Base-by-base conservation (phyloP, 2,888 invertebrate species). In the Anagyrus pseudococci region DNA sequence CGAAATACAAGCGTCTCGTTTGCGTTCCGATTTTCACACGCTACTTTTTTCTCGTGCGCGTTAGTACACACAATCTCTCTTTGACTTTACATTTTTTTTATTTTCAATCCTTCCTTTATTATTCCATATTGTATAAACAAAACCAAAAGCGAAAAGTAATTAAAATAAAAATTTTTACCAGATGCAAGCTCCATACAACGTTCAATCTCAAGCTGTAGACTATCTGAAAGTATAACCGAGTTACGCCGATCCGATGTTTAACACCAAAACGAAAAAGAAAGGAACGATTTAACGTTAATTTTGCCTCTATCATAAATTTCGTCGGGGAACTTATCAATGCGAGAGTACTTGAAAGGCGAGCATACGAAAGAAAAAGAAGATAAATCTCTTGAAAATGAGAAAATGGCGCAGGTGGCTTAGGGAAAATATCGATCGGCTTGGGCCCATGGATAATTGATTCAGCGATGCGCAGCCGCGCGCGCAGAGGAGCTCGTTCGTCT, bases 1-100 rank as follows among this genome's bases (percentile, higher is more conserved):
- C 63, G 60, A 60, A 61, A 66, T 52, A 66, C 63, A 63, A 60
- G 60, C 57, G 40, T 20, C 47, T 26, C 58, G 58, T 64, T 66
- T 61, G 57, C 59, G 62, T 59, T 50, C n/a, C 56, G 19, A 47
- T 56, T 55, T 43, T 22, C 52, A 22, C 49, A 7, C 33, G 50
- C 13, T 57, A 4, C 19, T 19, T 4, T 15, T 37, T n/a, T 40
- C 23, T 15, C 53, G 23, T 17, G 23, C n/a, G 29, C 23, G 29
- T 22, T n/a, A 29, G 33, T 19, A 15, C 33, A 10, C 29, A 33
- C 52, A 3, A 7, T 48, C 8, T 10, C 23, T 48, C 48, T 10
- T 4, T 43, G 43, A 7, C 6, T 4, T 6, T n/a, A 19, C 17
- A 49, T 43, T 50, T 50, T 29, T 15, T 8, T 44, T 17, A 43